Base-by-base conservation (phyloP, 2,888 invertebrate genomes). In the Oligia fasciuncula region DNA sequence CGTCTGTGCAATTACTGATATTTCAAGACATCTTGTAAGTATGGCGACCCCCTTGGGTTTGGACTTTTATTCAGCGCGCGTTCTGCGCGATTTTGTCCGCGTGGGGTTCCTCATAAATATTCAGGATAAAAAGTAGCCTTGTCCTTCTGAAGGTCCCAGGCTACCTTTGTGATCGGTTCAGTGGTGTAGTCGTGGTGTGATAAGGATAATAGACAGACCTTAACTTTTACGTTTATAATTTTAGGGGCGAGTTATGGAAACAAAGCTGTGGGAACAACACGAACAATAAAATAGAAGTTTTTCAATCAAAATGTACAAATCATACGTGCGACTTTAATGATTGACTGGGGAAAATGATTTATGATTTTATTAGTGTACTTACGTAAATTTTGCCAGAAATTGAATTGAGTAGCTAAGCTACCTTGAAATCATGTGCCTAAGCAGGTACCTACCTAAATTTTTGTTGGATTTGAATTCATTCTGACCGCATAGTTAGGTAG, bases 211-310 rank as follows among this genome's bases (percentile, higher is more conserved):
- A 51, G 29, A 35, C 35, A 69, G 13, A 4, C 13, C n/a, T 71
- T 11, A 11, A 54, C 29, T 8, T 29, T 23, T 4, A 29, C 5
- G 14, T 62, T 57, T 57, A 49, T 66, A 46, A 77, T 54, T 60
- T 46, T 63, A 23, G 29, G 17, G 17, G 2, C 23, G 23, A 23
- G 13, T 49, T 11, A n/a, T 23, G 40, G 40, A 35, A 13, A 63
- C 35, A 4, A 65, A 70, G n/a, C 19, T 54, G 40, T 17, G 23
- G 9, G 4, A 62, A 46, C 4, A 79, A 79, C 23, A 54, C 9
- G 19, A 46, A 76, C 35, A 49, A 19, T 29, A 19, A 43, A 49
- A 79, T 35, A 46, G 35, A 69, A 46, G n/a, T 40, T 71, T 65
- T 29, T 14, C 35, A 29, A 65, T 57, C 23, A n/a, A 60, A 66